Evolutionary conservation across 2,888 invertebrate species (phyloP), one percentile per base, ranked within the genome.

Genomic region (Cylloceria caligata): DNA sequence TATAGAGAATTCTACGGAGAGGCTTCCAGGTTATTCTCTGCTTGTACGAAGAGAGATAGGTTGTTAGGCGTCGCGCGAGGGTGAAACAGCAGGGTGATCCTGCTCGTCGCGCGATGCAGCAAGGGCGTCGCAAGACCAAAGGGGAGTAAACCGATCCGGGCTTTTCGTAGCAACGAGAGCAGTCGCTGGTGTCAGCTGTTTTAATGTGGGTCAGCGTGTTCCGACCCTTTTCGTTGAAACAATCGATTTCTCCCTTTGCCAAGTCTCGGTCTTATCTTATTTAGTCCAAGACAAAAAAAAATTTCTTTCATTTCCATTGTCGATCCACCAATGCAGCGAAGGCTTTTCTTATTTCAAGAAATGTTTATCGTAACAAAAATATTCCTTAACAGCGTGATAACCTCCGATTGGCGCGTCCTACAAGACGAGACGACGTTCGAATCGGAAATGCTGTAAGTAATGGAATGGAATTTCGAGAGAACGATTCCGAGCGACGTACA

Each of bases 161-260:
- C 77, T 77, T 76, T 74, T 81, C 73, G 81, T 65, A 47, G 52
- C 69, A 76, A 73, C 45, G 52, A 60, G 60, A 82, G 65, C 60
- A 57, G 64, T 30, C 16, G 42, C 30, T 55, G 60, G 34, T 88
- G 87, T 89, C 90, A 91, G 91, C 91, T 91, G 91, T 90, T 90
- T 78, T 88, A 88, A 91, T 91, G 86, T 91, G 84, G 90, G 90
- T 91, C 90, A 91, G 42, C 74, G 71, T 75, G 79, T 52, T 71
- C 75, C 67, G 79, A 83, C 82, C 71, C 74, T 75, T 73, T 71
- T 74, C 83, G 57, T 83, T 82, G 80, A 88, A 86, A 88, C 86
- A 84, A 89, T 89, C 89, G 89, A 89, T 89, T 89, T 86, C 76
- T 69, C 45, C 36, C 62, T 24, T 11, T 9, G n/a, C 34, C 47